These are phyloP conservation scores for Odocoileus virginianus DNA, from an alignment of 2,113 vertebrate genomes.

Conservation along the genomic window DNA sequence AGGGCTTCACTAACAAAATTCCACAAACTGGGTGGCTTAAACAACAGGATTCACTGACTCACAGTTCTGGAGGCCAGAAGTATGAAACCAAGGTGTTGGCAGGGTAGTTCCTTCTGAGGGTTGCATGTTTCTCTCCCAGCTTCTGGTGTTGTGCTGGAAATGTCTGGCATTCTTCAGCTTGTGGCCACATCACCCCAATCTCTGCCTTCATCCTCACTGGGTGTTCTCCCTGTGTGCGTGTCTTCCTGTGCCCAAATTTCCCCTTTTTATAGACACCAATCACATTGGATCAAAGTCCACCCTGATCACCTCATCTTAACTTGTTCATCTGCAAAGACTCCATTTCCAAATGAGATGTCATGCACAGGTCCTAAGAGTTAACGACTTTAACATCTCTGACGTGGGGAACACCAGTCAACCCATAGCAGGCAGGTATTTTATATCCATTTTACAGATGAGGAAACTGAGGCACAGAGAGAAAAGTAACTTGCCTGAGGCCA, in stretches of 20 bases:
- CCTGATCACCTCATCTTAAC: not conserved
- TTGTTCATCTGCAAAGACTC: not conserved
- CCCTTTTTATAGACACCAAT: not conserved
- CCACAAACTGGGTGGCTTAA: not conserved
- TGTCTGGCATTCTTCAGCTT: not conserved
- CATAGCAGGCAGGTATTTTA: not conserved
- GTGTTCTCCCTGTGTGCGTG: accelerated
- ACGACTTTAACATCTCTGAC: not conserved
- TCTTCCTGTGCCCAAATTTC: not conserved
- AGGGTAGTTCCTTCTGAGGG: not conserved
- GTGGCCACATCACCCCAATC: not conserved
- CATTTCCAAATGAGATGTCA: not conserved
- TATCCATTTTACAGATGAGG: not conserved
- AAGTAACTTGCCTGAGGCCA: not conserved
- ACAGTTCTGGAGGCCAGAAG: not conserved
- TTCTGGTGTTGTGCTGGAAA: not conserved
- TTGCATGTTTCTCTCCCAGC: not conserved
- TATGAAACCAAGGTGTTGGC: not conserved
- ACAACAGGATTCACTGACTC: not conserved
- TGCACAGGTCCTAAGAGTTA: not conserved
- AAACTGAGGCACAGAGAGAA: not conserved
- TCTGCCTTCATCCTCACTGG: not conserved
- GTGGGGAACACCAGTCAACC: not conserved
- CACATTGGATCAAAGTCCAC: not conserved
- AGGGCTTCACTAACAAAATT: not conserved